These are phyloP conservation scores for Centrocercus urophasianus DNA, from an alignment of 2,113 vertebrate species.

Conservation along the genomic window DNA sequence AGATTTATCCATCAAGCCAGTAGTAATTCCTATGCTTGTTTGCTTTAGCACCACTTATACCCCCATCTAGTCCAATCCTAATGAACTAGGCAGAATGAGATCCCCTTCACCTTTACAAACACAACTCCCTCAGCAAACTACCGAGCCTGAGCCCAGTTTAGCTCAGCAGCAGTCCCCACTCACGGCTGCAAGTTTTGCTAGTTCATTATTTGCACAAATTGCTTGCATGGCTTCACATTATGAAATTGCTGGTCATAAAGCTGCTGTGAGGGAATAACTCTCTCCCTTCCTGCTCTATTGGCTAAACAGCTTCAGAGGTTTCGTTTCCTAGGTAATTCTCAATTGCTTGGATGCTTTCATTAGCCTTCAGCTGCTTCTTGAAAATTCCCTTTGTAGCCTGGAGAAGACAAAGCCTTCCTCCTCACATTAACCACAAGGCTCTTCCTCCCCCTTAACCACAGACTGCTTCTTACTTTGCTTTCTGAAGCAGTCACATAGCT, in stretches of 20 bases:
- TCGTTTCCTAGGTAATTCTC: background rate
- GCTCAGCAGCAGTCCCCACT: background rate
- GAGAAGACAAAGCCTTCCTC: background rate
- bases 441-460: background rate
- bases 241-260: background rate
- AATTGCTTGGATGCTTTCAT: background rate
- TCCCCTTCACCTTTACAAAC: background rate
- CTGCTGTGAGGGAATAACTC: background rate
- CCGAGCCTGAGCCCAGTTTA: background rate
- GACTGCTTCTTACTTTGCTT: background rate
- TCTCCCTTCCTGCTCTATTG: background rate
- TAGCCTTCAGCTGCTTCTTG: background rate
- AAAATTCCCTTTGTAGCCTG: background rate
- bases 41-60: background rate
- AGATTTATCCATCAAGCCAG: background rate
- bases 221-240: background rate
- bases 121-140: background rate
- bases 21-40: background rate
- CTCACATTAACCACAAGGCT: too few relatives aligned
- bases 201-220: background rate
- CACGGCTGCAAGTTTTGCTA: fast-evolving
- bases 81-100: background rate
- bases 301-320: background rate
- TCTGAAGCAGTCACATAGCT: background rate
- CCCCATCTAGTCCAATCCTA: background rate